Base-by-base conservation (phyloP, 2,797 vertebrate genomes). In the Pagetopsis macropterus region DNA sequence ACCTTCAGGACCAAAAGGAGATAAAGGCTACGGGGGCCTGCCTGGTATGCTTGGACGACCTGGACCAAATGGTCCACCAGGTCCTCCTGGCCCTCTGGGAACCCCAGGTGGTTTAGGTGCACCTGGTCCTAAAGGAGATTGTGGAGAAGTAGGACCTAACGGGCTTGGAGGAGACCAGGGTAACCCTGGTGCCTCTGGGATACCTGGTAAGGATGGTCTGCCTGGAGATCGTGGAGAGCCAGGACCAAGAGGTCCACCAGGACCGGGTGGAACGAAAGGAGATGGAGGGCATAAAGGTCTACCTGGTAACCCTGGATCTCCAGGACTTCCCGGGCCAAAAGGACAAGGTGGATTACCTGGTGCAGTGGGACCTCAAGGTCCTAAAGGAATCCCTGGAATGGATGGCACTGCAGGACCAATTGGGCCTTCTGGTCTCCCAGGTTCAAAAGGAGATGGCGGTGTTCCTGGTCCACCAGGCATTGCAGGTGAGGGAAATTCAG, bases 351-450 rank as follows among this genome's bases (percentile, higher is more conserved):
- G 97, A 79, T 88, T 94, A 49, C 94, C 95, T 0, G 98, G 98
- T 0, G 95, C 94, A 21, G 87, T 93, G 70, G 98, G 98, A 3
- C 94, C 95, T 31, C 97, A 98, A 88, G 98, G 98, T 5, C 96
- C 96, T 15, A 94, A 94, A 4, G 98, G 98, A 76, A 99, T 98
- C 78, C 97, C 97, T 1, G 98, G 98, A 55, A 95, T 97, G 23
- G 85, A 91, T 16, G 98, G 98, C 13, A 92, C 95, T 60, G 94
- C 94, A 1, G 98, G 98, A 17, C 96, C 96, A 75, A 94, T 97
- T 6, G 97, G 98, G 3, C 92, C 95, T 41, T 94, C 96, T 2
- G 98, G 98, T 71, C 83, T 94, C 79, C 89, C 92, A 0, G 98
- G 98, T 1, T 88, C 92, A 0, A 99, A 98, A 88, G 98, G 98